Base-by-base conservation (phyloP, 2,888 invertebrate genomes). In the Brachynemurus nebulosus region DNA sequence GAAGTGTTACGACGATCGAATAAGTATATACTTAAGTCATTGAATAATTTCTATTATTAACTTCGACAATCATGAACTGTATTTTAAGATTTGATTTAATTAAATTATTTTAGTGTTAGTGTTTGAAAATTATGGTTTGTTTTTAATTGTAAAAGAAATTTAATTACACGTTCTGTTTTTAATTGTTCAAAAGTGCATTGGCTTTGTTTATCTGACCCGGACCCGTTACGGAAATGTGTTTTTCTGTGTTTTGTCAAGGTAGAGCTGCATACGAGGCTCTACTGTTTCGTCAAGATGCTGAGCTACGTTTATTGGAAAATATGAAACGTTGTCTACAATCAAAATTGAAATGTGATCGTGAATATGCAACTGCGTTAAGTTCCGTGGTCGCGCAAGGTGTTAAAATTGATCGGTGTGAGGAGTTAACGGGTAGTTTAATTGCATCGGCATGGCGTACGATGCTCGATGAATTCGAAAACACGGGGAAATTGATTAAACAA, bases 221-320 rank as follows among this genome's bases (percentile, higher is more conserved):
- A n/a, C n/a, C n/a, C n/a, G n/a, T n/a, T n/a, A n/a, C n/a, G n/a
- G n/a, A 42, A 52, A 86, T 86, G 86, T 85, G 90, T 54, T 92
- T 91, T 67, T 86, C 90, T 52, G 76, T 81, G 54, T 83, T 81
- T 60, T 76, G 90, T 45, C 85, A 90, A 67, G 88, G 89, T 55
- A 82, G 86, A 59, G 78, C 80, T 53, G 88, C 91, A 57, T 93
- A 93, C 64, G 92, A 92, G 67, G 91, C 91, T 51, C 71, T 95
- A 54, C 71, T 93, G 54, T 78, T 79, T 48, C 76, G 93, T 44
- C 92, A 93, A 66, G 93, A 95, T 63, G 88, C 90, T 16, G 95
- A 95, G 67, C 72, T 95, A 46, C 76, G 89, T 52, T 78, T 95
- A 39, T 75, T 95, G 72, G 95, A 95, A 60, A 82, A 82, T 50